These are phyloP conservation scores for honey bee (Apis mellifera) DNA, from an alignment of 1,140 invertebrate species.

Conservation along the genomic window Amel_HAv3.1 CM009932.2:6585001-6585500, in stretches of 20 bases:
- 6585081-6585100: slow-evolving; percentile 54
- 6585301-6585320: too few species aligned
- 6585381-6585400: too few species aligned
- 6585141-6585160: slow-evolving; percentile 33
- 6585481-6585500: too few species aligned
- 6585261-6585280: neutral
- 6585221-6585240: neutral
- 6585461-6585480: too few species aligned
- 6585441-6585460: too few species aligned
- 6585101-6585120: slow-evolving; percentile 19
- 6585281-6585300: neutral
- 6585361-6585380: too few species aligned
- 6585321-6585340: too few species aligned
- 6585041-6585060: slow-evolving; percentile 42
- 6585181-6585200: slow-evolving; percentile 30
- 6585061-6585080: slow-evolving; percentile 41
- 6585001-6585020: slow-evolving; percentile 58
- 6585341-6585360: too few species aligned
- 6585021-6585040: slow-evolving; percentile 56
- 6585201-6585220: slow-evolving; percentile 9
- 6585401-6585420: too few species aligned
- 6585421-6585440: too few species aligned
- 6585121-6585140: slow-evolving; percentile 45
- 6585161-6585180: slow-evolving; percentile 39
- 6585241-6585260: neutral